Evolutionary conservation across 1,140 invertebrate genomes (phyloP).

Genomic region (Drosophila sp.): DNA sequence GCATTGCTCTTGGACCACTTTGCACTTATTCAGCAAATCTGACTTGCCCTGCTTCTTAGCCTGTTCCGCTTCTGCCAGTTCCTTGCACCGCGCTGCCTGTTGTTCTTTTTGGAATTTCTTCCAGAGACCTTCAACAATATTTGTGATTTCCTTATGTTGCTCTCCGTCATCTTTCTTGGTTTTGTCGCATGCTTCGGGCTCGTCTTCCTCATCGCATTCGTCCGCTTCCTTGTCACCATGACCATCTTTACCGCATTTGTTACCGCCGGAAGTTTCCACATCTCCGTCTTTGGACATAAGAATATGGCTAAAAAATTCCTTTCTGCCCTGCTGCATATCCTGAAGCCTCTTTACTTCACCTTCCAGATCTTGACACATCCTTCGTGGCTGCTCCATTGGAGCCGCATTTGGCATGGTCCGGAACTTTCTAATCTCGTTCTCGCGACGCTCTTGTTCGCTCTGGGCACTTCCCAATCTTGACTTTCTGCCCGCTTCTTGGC

Average conservation of each 20-base stretch:
- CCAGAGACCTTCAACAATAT: constrained; percentile 9
- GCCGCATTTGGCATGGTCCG: background rate
- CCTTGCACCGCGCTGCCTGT: background rate
- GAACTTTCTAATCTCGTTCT: background rate
- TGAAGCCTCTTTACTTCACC: background rate
- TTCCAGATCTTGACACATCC: background rate
- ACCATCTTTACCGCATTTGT: background rate
- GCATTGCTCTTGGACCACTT: background rate
- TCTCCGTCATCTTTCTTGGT: background rate
- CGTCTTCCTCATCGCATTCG: background rate
- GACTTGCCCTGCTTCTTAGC: background rate
- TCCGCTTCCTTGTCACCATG: background rate
- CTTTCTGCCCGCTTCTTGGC: background rate
- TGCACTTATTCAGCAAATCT: too few species aligned
- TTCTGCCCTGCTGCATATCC: background rate
- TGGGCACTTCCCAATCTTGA: background rate
- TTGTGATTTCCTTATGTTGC: background rate
- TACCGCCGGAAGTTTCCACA: background rate
- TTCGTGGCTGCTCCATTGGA: background rate
- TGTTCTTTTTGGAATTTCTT: background rate
- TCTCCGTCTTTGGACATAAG: background rate
- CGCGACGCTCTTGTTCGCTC: background rate
- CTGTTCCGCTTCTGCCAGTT: background rate
- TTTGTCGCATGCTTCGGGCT: background rate
- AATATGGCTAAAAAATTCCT: background rate